Evolutionary conservation across 1,140 invertebrate species (phyloP).

Genomic region (Brachionus manjavacas): DNA sequence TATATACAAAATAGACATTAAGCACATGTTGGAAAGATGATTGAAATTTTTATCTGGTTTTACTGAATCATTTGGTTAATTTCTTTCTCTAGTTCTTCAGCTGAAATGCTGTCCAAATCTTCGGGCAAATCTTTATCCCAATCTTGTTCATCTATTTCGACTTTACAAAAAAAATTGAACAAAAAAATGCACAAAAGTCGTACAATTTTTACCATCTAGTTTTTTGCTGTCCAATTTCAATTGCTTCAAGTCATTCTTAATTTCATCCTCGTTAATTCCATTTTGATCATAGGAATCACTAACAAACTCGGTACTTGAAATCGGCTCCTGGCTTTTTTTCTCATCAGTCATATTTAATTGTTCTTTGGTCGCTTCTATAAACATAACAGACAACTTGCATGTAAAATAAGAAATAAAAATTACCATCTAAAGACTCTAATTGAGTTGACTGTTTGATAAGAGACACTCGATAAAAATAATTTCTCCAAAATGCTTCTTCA

Average conservation of each 20-base stretch:
- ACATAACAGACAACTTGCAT: too few species aligned
- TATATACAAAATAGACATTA: not conserved
- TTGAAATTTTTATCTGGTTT: not conserved
- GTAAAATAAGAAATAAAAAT: not conserved
- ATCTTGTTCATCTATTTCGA: constrained; percentile 4
- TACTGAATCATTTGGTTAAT: constrained; percentile 40
- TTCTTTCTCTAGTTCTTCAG: constrained; percentile 41
- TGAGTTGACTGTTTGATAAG: constrained; percentile 93
- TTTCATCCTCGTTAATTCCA: constrained; percentile 56
- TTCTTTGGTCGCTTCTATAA: not conserved
- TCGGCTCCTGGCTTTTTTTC: constrained; percentile 47
- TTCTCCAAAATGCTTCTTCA: constrained; percentile 97
- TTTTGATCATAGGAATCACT: constrained; percentile 57
- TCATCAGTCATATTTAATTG: constrained; percentile 45
- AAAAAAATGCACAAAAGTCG: not conserved
- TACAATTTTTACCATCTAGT: constrained; percentile 26
- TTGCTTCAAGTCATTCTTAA: constrained; percentile 58
- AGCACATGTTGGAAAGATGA: not conserved
- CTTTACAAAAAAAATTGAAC: not conserved
- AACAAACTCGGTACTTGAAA: constrained; percentile 56
- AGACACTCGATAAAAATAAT: constrained; percentile 98
- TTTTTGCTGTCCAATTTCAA: constrained; percentile 49
- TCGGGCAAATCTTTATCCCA: constrained; percentile 40
- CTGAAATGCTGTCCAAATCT: constrained; percentile 33
- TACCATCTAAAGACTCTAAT: constrained; percentile 55